Evolutionary conservation across 1,140 invertebrate species (phyloP), one percentile per base, ranked within the genome.

Genomic region (Habropoda laboriosa): DNA sequence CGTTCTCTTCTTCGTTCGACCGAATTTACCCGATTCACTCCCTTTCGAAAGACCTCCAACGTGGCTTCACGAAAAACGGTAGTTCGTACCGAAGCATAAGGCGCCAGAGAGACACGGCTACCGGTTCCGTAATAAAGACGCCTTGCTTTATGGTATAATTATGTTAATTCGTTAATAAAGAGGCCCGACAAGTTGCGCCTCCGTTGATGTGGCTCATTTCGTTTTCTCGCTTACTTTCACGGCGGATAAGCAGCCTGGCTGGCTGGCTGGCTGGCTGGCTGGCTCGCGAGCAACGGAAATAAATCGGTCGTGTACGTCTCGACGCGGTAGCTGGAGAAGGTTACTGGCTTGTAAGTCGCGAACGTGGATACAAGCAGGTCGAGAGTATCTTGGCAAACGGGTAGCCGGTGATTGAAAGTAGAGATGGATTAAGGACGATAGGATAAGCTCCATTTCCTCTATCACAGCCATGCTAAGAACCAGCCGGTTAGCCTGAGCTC

Each of bases 81-180:
- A n/a, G n/a, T 21, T 24, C 12, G 21, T n/a, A 1, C 3, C n/a
- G n/a, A n/a, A n/a, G 13, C 57, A 35, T 53, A 45, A 74, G 51
- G 60, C 64, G 61, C 45, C 66, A 42, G 51, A 55, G 72, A 88
- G 18, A n/a, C 72, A 61, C 80, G 51, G 83, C 73, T 79, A 81
- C 40, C 6, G 83, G 71, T 83, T 86, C 84, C 82, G 73, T 82
- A 86, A 87, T 89, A 86, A 88, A 82, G 80, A 82, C 78, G 72
- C 61, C 78, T 64, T 80, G 55, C 74, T 74, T 86, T 84, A 86
- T 88, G 83, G 86, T 80, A 88, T 90, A 90, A 89, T 89, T 88
- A 90, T 89, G 88, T 85, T 88, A 90, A 90, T 88, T 88, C 73
- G 72, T 89, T 89, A 89, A 89, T 90, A 88, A 89, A 86, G 78